These are phyloP conservation scores for Anorthoa munda DNA, from an alignment of 2,888 invertebrate species.

Conservation along the genomic window DNA sequence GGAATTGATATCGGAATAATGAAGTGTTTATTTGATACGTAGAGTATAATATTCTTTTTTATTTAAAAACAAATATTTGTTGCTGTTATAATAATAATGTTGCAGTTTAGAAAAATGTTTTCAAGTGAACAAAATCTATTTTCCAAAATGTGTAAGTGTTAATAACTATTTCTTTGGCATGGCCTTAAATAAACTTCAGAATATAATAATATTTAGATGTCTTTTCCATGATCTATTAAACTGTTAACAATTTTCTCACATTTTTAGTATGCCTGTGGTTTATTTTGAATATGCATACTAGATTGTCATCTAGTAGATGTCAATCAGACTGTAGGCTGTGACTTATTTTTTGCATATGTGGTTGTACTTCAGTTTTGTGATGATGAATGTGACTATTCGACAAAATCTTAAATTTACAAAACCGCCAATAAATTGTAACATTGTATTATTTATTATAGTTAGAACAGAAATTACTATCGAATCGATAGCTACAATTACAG, in stretches of 20 bases:
- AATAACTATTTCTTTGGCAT: not conserved
- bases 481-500: slow-evolving; percentile 8
- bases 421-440: not conserved
- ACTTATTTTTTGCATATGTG: too few relatives aligned
- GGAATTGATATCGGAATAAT: slow-evolving; percentile 1
- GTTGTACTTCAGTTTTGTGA: too few relatives aligned
- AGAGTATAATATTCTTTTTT: not conserved
- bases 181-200: not conserved
- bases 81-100: slow-evolving; percentile 27
- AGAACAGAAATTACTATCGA: slow-evolving; percentile 5
- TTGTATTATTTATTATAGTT: not conserved
- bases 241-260: too few relatives aligned
- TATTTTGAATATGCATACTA: too few relatives aligned
- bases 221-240: too few relatives aligned
- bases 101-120: slow-evolving; percentile 55
- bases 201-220: not conserved
- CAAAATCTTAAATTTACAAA: not conserved
- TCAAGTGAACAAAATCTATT: slow-evolving; percentile 54
- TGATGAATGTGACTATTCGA: too few relatives aligned
- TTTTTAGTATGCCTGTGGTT: too few relatives aligned
- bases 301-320: too few relatives aligned
- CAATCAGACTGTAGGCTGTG: too few relatives aligned
- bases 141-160: slow-evolving; percentile 52
- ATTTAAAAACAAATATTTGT: slow-evolving; percentile 3
- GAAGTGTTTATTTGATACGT: slow-evolving; percentile 10